These are phyloP conservation scores for Corbicula japonica DNA, from an alignment of 2,888 invertebrate species.

Conservation along the genomic window DNA sequence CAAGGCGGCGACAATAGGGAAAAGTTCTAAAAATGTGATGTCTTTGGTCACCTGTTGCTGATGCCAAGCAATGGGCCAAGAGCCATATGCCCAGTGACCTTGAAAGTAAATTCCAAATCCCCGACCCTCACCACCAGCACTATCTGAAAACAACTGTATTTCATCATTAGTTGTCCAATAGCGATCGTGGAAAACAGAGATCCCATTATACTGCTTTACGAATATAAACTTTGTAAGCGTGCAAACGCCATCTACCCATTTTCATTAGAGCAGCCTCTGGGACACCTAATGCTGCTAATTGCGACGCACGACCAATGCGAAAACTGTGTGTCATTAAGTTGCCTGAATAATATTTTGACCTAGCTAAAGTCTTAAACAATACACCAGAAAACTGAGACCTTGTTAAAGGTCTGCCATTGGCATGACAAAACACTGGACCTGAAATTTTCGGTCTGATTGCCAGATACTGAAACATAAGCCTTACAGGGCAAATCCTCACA, in stretches of 20 bases:
- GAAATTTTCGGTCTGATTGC: background rate
- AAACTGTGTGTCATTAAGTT: constrained; percentile 1
- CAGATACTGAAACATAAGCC: background rate
- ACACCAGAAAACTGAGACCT: constrained; percentile 9
- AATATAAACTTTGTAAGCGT: background rate
- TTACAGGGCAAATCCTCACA: background rate
- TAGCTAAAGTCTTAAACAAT: background rate
- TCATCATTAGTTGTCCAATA: constrained; percentile 4
- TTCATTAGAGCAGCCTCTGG: constrained; percentile 13
- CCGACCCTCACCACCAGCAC: background rate
- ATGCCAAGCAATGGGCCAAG: constrained; percentile 1
- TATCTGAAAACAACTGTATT: constrained; percentile 5
- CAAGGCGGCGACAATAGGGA: background rate
- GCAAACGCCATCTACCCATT: constrained; percentile 22
- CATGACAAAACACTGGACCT: constrained; percentile 6
- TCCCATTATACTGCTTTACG: background rate
- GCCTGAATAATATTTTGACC: background rate
- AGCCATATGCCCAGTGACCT: background rate
- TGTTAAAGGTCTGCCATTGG: background rate
- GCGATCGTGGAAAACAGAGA: background rate
- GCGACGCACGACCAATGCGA: constrained; percentile 23
- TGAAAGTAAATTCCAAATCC: constrained; percentile 7
- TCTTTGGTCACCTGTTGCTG: background rate
- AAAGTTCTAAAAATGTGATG: background rate
- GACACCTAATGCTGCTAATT: constrained; percentile 12